Base-by-base conservation (phyloP, 2,888 invertebrate genomes). In the Spodoptera littoralis region DNA sequence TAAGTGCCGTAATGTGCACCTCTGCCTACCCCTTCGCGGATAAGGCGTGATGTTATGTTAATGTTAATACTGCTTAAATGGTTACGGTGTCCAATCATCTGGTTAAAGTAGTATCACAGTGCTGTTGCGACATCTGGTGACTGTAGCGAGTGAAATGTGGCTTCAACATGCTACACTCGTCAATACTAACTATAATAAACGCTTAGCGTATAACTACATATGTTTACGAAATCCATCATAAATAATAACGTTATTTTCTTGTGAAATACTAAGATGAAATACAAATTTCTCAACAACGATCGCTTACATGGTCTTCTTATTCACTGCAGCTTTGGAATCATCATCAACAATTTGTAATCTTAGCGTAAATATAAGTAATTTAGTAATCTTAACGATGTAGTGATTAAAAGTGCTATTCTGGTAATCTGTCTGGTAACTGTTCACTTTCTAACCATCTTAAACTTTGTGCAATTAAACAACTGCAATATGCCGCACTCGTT, bases 241-340 rank as follows among this genome's bases (percentile, higher is more conserved):
- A 49, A 70, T 62, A 60, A 57, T 67, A 58, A 11, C 45, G 51
- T 66, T 59, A 63, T 63, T 76, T 55, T 60, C 59, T 70, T 74
- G 64, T 74, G 71, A 65, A 77, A 67, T 41, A 4, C 30, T 30
- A 30, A 55, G 64, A 45, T 44, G 58, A 44, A 58, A 60, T 49
- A 18, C 53, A 9, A 41, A 52, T 70, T 62, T 62, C 58, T 49
- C 59, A 76, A 56, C 36, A 48, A 46, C 42, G 22, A 9, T 36
- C 6, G 36, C 36, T 36, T 36, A 6, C 36, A 36, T 36, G 36
- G 36, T 36, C 36, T 5, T 36, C 36, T 5, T 8, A 9, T 36
- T 36, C 8, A 36, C 36, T 44, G 41, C 48, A 49, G 42, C 44
- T 41, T 61, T 41, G 54, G 44, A n/a, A 18, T 52, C 47, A 41